phyloP scores from a whole-genome alignment of 2,888 invertebrate genomes.

The Andrena flavipes region DNA sequence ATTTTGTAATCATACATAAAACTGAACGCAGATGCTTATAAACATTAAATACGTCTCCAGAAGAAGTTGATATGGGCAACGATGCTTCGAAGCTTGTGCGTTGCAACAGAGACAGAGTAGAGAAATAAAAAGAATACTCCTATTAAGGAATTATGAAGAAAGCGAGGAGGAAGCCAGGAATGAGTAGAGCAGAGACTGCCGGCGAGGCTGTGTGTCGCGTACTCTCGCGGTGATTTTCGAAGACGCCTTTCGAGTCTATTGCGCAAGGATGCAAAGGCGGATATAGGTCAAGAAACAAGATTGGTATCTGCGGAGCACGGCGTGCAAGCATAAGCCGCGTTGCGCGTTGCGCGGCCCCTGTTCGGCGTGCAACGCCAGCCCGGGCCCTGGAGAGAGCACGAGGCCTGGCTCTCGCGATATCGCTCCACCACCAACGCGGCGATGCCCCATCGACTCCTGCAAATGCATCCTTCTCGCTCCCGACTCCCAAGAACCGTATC shows the following conservation, averaged over 20 bases:
- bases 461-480: not conserved
- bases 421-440: conserved; percentile 4
- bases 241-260: conserved; percentile 80
- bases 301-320: conserved; percentile 81
- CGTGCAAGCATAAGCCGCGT: conserved; percentile 69
- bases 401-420: conserved; percentile 19
- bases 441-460: conserved; percentile 10
- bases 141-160: not conserved
- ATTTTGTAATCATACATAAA: no score
- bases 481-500: not conserved
- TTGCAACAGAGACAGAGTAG: not conserved
- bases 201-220: conserved; percentile 13
- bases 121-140: not conserved
- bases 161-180: not conserved
- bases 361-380: conserved; percentile 9
- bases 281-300: conserved; percentile 85
- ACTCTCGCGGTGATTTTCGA: conserved; percentile 75
- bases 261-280: conserved; percentile 84
- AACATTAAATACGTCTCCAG: no score
- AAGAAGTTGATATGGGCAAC: no score
- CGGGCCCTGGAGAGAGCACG: conserved; percentile 31
- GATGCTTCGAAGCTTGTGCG: no score
- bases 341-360: conserved; percentile 26
- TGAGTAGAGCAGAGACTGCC: not conserved
- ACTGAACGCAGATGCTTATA: no score